Evolutionary conservation across 30 jellyfish, hydroid and myxozoan genomes (phyloP).

Genomic region (Aurelia sp.): DNA sequence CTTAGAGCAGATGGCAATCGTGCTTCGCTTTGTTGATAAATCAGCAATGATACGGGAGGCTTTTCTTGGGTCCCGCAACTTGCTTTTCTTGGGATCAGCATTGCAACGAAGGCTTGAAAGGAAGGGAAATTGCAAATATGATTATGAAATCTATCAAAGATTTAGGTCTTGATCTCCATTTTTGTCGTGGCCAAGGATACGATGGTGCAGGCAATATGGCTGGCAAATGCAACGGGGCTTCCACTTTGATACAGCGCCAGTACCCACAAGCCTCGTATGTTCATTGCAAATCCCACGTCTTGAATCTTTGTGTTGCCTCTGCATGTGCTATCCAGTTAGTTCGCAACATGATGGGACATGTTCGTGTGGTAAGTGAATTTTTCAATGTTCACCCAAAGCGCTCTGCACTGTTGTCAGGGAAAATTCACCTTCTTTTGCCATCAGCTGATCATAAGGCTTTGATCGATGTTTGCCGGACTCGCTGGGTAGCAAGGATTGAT

Average conservation of each 20-base stretch:
- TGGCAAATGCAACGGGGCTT: conserved; percentile 71
- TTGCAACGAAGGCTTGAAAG: conserved; percentile 71
- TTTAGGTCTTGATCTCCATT: conserved; percentile 38
- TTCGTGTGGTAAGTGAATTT: conserved; percentile 25
- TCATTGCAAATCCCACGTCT: conserved; percentile 71
- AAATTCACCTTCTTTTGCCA: neutral
- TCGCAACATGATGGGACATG: conserved; percentile 68
- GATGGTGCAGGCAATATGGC: conserved; percentile 91
- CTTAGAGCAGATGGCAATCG: conserved; percentile 34
- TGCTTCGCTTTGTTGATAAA: conserved; percentile 46
- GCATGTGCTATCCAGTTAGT: conserved; percentile 37
- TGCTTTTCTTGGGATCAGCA: too few relatives aligned
- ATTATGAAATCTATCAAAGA: conserved; percentile 39
- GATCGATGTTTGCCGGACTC: conserved; percentile 54
- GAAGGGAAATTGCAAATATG: conserved; percentile 54
- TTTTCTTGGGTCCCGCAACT: conserved; percentile 63
- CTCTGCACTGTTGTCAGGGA: neutral
- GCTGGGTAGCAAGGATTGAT: conserved; percentile 61
- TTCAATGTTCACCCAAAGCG: conserved; percentile 22
- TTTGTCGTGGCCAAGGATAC: conserved; percentile 79
- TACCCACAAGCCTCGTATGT: conserved; percentile 59
- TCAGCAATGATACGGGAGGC: conserved; percentile 68
- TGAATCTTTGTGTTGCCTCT: conserved; percentile 71
- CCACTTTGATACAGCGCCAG: conserved; percentile 15
- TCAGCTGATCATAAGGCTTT: conserved; percentile 7